phyloP scores from a whole-genome alignment of 2,888 invertebrate genomes.

The Syrista parreyssii region DNA sequence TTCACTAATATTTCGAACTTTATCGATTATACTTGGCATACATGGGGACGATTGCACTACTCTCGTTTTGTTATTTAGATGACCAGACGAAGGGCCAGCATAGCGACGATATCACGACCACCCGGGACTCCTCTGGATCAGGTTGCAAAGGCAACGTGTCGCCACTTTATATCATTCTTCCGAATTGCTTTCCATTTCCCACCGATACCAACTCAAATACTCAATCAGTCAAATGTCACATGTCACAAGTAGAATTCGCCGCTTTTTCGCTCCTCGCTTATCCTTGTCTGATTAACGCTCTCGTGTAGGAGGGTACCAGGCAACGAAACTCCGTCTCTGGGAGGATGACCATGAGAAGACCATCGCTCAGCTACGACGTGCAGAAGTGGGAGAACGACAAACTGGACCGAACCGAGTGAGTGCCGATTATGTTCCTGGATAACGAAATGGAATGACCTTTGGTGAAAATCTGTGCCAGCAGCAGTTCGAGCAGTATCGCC shows the following conservation, averaged over 20 bases:
- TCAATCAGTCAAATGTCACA: too few relatives aligned
- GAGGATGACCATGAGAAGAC: slow-evolving; percentile 55
- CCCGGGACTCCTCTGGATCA: slow-evolving; percentile 53
- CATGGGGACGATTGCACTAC: too few relatives aligned
- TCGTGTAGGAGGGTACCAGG: slow-evolving; percentile 45
- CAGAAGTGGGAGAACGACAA: slow-evolving; percentile 55
- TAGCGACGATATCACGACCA: slow-evolving; percentile 68
- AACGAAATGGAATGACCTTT: too few relatives aligned
- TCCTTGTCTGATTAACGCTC: slow-evolving; percentile 6
- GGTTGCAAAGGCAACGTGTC: slow-evolving; percentile 54
- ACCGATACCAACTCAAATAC: neutral
- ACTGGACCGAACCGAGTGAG: slow-evolving; percentile 56
- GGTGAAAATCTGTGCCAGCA: slow-evolving; percentile 16
- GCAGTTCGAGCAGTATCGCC: slow-evolving; percentile 52
- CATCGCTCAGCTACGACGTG: slow-evolving; percentile 54
- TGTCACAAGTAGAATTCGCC: too few relatives aligned
- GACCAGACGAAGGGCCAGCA: slow-evolving; percentile 69
- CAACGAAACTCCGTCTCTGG: slow-evolving; percentile 60
- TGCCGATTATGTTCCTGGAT: neutral
- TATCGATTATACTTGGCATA: too few relatives aligned
- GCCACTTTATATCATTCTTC: slow-evolving; percentile 15
- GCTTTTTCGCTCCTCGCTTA: slow-evolving; percentile 6
- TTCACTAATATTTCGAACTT: too few relatives aligned
- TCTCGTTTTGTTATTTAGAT: slow-evolving; percentile 43
- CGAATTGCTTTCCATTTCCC: neutral